Conservation (phyloP, 2,888 invertebrate genomes). For the Vanessa cardui region DNA sequence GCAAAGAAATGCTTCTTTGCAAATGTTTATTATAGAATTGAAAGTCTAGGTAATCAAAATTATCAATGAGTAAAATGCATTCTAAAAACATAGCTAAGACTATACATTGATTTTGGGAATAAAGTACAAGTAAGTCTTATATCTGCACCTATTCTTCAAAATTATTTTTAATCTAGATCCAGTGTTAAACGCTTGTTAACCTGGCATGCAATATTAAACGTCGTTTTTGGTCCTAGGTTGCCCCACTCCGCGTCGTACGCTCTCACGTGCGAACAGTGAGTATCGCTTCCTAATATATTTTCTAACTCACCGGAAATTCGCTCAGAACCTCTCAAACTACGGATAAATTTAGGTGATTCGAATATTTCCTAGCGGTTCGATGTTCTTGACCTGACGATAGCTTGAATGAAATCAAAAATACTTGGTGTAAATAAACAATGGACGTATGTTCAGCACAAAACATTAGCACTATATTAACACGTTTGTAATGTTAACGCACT, state of each 20-base stretch:
- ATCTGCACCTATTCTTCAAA: conserved; percentile 1
- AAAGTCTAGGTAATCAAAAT: no score
- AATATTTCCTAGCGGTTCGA: not conserved
- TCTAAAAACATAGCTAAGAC: not conserved
- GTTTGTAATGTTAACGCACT: not conserved
- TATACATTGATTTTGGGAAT: not conserved
- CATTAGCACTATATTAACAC: conserved; percentile 6
- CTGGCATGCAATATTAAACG: conserved; percentile 79
- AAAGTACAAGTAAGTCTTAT: not conserved
- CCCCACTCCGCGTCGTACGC: conserved; percentile 84
- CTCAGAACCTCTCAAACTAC: conserved; percentile 22
- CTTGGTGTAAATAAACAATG: not conserved
- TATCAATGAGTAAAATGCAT: no score
- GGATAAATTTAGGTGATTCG: no score
- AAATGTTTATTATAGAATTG: no score
- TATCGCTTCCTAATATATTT: conserved; percentile 66
- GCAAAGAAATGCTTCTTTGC: no score
- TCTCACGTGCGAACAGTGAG: conserved; percentile 86
- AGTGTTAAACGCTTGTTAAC: conserved; percentile 75
- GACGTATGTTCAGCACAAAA: not conserved
- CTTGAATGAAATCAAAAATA: not conserved
- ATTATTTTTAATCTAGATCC: conserved; percentile 8
- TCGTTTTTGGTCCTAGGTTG: conserved; percentile 83
- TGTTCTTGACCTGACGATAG: not conserved
- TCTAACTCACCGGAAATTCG: conserved; percentile 30